Conservation (phyloP, 2,113 vertebrate species). For the Nothobranchius furzeri region DNA sequence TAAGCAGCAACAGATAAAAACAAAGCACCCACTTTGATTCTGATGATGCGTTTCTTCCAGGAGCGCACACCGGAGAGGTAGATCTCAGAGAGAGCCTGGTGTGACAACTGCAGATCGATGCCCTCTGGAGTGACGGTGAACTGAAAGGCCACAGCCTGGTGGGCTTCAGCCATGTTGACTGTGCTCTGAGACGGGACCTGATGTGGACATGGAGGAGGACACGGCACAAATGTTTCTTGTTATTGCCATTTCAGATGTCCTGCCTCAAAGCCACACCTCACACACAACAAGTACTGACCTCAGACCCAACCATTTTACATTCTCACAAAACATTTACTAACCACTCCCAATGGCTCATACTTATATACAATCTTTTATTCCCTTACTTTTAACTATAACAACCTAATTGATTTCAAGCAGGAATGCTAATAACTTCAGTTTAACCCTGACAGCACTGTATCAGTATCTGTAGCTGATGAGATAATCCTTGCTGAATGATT, state of each 20-base stretch:
- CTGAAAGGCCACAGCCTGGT: conserved; percentile 88
- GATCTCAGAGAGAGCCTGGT: conserved; percentile 84
- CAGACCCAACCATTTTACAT: neutral
- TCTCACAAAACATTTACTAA: neutral
- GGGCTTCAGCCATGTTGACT: conserved; percentile 87
- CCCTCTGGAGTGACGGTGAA: conserved; percentile 83
- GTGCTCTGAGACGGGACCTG: neutral
- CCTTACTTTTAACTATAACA: too few relatives aligned
- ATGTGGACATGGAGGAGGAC: neutral
- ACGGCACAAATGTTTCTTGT: neutral
- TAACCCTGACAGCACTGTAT: neutral
- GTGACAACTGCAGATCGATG: conserved; percentile 80
- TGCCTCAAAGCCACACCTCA: neutral
- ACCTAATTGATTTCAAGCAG: neutral
- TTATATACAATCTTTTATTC: too few relatives aligned
- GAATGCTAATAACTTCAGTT: neutral
- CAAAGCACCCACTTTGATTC: conserved; percentile 79
- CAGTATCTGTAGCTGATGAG: neutral
- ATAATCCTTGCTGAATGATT: neutral
- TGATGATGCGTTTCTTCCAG: conserved; percentile 85
- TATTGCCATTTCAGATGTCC: neutral
- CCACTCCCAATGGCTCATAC: neutral
- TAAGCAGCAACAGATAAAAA: neutral
- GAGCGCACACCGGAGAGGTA: conserved; percentile 87
- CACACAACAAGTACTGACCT: neutral